Base-by-base conservation (phyloP, 2,888 invertebrate genomes). In the Chrysodeixis includens region DNA sequence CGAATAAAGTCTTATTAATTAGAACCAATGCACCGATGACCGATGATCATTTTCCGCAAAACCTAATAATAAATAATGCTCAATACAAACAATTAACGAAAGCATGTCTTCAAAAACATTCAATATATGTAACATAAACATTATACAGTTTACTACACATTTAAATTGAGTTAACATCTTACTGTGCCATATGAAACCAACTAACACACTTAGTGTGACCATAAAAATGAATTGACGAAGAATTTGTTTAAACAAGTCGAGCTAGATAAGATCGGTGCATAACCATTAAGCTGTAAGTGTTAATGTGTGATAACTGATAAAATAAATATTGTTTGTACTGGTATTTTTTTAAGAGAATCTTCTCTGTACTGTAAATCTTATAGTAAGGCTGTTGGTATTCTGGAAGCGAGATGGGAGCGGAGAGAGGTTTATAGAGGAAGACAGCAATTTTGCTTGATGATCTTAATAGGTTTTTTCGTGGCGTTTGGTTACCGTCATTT, bases 121-220 rank as follows among this genome's bases (percentile, higher is more conserved):
- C 68, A 60, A 46, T 67, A 49, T 20, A 62, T 30, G 26, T 51
- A 44, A 40, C 46, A 60, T 40, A 62, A 26, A 74, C 30, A 60
- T 78, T 78, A 78, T 77, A 74, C 40, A 56, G 62, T 67, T 77
- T 16, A 40, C 66, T 62, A 55, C 59, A 60, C 59, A 60, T 78
- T 54, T 74, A 78, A 74, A 74, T 78, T 74, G 46, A 46, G 16
- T 62, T 74, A 63, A 68, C 69, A 74, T 78, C 30, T 73, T 32
- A 60, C 26, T 30, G 46, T 57, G 22, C 18, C 18, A 7, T 62
- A 53, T 58, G 30, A 60, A 52, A 12, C 44, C 52, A 64, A 52
- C 30, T 62, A 67, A 77, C 51, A 66, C 30, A 60, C 62, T 65
- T 56, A 32, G 55, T 55, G 30, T 35, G 53, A 55, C 46, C 40